These are phyloP conservation scores for Zaprionus davidi DNA, from an alignment of 1,140 invertebrate genomes.

Conservation along the genomic window DNA sequence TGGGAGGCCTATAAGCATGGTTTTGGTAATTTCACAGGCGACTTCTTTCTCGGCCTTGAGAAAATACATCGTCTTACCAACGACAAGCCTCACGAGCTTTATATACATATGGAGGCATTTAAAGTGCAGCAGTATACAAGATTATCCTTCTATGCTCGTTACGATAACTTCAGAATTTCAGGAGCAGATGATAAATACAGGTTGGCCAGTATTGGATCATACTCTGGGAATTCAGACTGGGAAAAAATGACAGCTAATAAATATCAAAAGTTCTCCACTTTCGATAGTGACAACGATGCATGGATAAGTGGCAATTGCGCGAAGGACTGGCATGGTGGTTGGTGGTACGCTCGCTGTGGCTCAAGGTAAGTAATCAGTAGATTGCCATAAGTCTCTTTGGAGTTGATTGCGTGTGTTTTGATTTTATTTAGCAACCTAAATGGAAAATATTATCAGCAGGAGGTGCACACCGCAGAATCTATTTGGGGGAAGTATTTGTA, in stretches of 20 bases:
- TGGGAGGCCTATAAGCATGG: not conserved
- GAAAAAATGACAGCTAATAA: not conserved
- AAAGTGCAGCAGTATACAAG: not conserved
- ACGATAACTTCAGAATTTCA: not conserved
- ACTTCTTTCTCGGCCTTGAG: not conserved
- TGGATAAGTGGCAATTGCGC: not conserved
- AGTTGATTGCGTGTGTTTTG: not conserved
- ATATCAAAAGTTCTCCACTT: not conserved
- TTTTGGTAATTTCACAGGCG: not conserved
- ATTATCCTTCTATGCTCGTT: not conserved
- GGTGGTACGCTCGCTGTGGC: no score
- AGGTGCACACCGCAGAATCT: no score
- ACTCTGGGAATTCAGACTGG: not conserved
- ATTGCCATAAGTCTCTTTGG: not conserved
- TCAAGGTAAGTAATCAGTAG: not conserved
- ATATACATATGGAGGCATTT: conserved; percentile 2
- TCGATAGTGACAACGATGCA: not conserved
- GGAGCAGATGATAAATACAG: not conserved
- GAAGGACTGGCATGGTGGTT: not conserved
- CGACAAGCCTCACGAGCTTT: not conserved
- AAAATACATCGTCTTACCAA: not conserved
- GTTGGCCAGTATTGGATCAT: not conserved
- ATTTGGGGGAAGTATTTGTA: no score
- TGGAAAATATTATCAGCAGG: not conserved
- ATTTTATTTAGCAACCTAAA: not conserved